Evolutionary conservation across 2,888 invertebrate genomes (phyloP), one percentile per base, ranked within the genome.

Genomic region (Matsumyia berberina): DNA sequence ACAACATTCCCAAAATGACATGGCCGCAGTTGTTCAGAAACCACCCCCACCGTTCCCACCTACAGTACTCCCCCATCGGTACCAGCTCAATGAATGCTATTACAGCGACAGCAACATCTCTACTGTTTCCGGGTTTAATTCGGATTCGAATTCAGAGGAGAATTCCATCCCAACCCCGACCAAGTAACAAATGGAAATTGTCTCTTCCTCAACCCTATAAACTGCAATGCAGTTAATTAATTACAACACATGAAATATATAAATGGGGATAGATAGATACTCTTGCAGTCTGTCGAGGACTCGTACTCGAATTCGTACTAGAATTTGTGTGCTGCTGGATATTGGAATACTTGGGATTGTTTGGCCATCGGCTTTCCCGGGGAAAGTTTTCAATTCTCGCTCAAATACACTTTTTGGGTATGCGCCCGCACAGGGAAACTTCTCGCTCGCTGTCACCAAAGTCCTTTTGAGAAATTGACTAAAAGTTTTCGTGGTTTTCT

Each of bases 181-280:
- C 53, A 46, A 66, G 46, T 62, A 81, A 83, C 72, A 72, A 78
- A 83, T 83, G 78, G 72, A 78, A 83, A 72, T 66, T 57, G 67
- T 64, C 4, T 44, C 15, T 51, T 53, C 64, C 57, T 35, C 69
- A 42, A 49, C 69, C 69, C 79, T 64, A 51, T 60, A 33, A 74
- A 55, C 80, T 80, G 74, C 85, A 85, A 76, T 85, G 85, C 85
- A 85, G 85, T 85, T 85, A 85, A 85, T 85, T 85, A 85, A 85
- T 85, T 85, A 85, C 85, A 85, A 80, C 80, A 79, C 85, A 85
- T 80, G 79, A 85, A 70, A 74, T 79, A 64, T 83, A 83, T 69
- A 78, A 73, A 79, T 79, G 83, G 57, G 69, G 7, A 67, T 69
- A 73, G 66, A n/a, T 60, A 57, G 39, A 55, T 62, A 49, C 53